These are phyloP conservation scores for Laspeyria flexula DNA, from an alignment of 2,888 invertebrate genomes.

Conservation along the genomic window DNA sequence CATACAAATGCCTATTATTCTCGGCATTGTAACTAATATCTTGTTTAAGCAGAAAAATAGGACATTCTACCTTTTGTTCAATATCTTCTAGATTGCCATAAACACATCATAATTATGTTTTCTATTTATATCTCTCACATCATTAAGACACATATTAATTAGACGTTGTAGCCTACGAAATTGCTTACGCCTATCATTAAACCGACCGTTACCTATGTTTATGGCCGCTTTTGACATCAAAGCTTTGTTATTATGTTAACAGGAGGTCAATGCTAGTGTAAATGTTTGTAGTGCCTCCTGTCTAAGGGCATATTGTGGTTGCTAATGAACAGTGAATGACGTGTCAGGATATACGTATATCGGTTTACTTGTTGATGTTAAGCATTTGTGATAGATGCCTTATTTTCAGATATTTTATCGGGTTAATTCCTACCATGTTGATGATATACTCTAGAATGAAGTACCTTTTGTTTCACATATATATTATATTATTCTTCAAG, in stretches of 20 bases:
- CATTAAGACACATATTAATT: constrained; percentile 37
- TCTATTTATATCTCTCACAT: constrained; percentile 29
- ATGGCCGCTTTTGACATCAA: constrained; percentile 39
- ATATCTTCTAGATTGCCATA: neutral
- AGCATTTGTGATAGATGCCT: neutral
- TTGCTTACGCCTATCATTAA: constrained; percentile 35
- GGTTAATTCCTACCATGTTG: too few species aligned
- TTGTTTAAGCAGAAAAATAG: too few species aligned
- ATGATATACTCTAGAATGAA: too few species aligned
- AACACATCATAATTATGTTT: neutral
- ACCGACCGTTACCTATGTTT: constrained; percentile 19
- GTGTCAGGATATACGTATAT: constrained; percentile 4
- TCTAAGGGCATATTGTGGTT: constrained; percentile 38
- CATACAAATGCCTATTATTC: too few species aligned
- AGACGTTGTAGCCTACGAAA: constrained; percentile 26
- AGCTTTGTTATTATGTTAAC: constrained; percentile 44
- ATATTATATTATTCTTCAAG: too few species aligned
- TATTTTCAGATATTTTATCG: too few species aligned
- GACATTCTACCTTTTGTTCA: too few species aligned
- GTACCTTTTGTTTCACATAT: too few species aligned
- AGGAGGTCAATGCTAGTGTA: constrained; percentile 38
- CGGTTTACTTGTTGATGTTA: constrained; percentile 1
- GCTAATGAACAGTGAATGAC: constrained; percentile 34
- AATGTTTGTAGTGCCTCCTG: constrained; percentile 34
- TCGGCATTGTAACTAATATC: too few species aligned